Evolutionary conservation across 2,888 invertebrate species (phyloP).

Genomic region (Drosophila antonietae): DNA sequence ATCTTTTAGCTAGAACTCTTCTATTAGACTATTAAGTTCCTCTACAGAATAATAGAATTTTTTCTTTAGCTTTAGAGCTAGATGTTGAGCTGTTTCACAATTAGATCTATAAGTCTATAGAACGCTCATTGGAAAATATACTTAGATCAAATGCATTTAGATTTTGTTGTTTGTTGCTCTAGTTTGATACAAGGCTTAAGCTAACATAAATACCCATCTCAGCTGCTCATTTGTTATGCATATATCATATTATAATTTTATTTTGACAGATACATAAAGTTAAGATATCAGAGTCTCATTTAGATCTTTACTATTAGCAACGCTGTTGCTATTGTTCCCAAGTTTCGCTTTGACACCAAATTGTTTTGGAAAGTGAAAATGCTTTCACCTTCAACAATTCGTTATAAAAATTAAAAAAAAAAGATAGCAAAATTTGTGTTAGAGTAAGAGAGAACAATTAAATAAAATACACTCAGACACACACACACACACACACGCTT

Average conservation of each 20-base stretch:
- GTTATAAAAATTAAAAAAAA: conserved; percentile 49
- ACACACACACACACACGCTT: conserved; percentile 19
- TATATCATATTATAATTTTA: not conserved
- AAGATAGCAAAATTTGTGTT: conserved; percentile 40
- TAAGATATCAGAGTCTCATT: conserved; percentile 23
- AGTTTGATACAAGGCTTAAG: not conserved
- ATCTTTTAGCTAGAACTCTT: not conserved
- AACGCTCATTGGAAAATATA: not conserved
- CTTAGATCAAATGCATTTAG: not conserved
- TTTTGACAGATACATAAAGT: not conserved
- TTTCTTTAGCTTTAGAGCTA: not conserved
- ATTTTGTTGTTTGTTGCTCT: not conserved
- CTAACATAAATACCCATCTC: not conserved
- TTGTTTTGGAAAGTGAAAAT: conserved; percentile 81
- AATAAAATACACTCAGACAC: conserved; percentile 54
- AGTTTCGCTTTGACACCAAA: conserved; percentile 71
- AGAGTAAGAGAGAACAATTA: conserved; percentile 52
- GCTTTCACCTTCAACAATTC: conserved; percentile 81
- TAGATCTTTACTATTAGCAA: conserved; percentile 47
- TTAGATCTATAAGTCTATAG: not conserved
- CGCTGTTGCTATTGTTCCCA: conserved; percentile 65
- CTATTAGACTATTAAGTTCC: not conserved
- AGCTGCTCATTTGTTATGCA: conserved; percentile 7
- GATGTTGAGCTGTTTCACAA: not conserved
- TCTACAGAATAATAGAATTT: not conserved